Percentiles rank a stretch among this genome's conserved stretches.
Evolutionary conservation across 1,140 invertebrate species (phyloP).

Genomic region (Ganaspis sp.): DNA sequence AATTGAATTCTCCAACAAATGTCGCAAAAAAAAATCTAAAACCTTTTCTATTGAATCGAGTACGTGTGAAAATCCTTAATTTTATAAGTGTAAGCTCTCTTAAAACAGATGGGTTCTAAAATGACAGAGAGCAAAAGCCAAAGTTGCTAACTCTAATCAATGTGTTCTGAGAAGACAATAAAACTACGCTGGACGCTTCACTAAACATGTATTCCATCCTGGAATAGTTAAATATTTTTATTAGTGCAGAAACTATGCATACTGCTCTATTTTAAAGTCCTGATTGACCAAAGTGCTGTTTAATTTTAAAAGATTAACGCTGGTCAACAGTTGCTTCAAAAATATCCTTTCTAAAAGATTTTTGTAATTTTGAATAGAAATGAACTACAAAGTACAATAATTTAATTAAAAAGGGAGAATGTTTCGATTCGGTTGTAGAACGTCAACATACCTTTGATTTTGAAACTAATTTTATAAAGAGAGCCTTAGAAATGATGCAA

Average conservation of each 20-base stretch:
- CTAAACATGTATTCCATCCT: neutral
- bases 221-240: neutral
- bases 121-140: neutral
- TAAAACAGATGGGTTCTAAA: neutral
- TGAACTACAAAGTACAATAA: too few relatives aligned
- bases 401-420: too few relatives aligned
- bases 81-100: neutral
- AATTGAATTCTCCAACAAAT: slow-evolving; percentile 37
- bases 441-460: too few relatives aligned
- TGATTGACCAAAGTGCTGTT: too few relatives aligned
- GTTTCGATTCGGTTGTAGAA: too few relatives aligned
- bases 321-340: too few relatives aligned
- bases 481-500: too few relatives aligned
- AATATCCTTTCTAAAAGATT: too few relatives aligned
- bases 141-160: neutral
- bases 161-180: too few relatives aligned
- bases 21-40: slow-evolving; percentile 3
- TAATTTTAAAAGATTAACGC: too few relatives aligned
- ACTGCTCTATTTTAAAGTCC: neutral
- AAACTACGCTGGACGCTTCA: neutral
- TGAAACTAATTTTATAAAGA: too few relatives aligned
- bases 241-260: neutral
- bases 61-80: slow-evolving; percentile 12
- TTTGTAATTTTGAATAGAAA: too few relatives aligned
- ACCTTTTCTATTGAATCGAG: slow-evolving; percentile 11